Base-by-base conservation (phyloP, 2,888 invertebrate genomes). In the Ennomos erosarius region DNA sequence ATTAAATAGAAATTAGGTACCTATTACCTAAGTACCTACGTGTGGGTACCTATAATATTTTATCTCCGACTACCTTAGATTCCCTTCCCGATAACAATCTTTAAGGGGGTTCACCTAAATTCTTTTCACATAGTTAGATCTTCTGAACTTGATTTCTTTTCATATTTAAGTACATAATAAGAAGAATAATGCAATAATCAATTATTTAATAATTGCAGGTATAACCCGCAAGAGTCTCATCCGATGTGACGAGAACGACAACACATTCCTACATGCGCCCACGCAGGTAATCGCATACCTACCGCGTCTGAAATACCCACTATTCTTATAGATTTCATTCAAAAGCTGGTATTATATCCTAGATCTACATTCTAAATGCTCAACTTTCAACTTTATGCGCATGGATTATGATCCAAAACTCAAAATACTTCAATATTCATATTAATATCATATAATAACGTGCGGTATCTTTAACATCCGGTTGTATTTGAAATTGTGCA, bases 251-350 rank as follows among this genome's bases (percentile, higher is more conserved):
- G 90, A 90, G 55, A 85, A 84, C 62, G 86, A 90, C 74, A 85
- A 80, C 75, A 80, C 84, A 65, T 91, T 82, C 73, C 82, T 91
- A 45, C 90, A 86, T 61, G 88, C 90, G 37, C 91, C 91, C 48
- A 79, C 81, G 69, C 90, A 89, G 84, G 90, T 90, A 62, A 69
- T 67, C 64, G 64, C 64, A 45, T 56, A 39, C 46, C 35, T 56
- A 39, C 46, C 35, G 8, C 35, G 55, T 59, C 59, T 61, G 49
- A 58, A 59, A 63, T 61, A 67, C 45, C 49, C 58, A 61, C 61
- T 57, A 62, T 42, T 43, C 59, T 59, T 44, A 64, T 62, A 57
- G 46, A 44, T 45, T 59, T 59, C 58, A 69, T 67, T 65, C 61
- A 62, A n/a, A 48, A 12, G 26, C 13, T 8, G 40, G 9, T 52